Conservation (phyloP, 2,888 invertebrate species). For the Zygothrica quintamaculata region DNA sequence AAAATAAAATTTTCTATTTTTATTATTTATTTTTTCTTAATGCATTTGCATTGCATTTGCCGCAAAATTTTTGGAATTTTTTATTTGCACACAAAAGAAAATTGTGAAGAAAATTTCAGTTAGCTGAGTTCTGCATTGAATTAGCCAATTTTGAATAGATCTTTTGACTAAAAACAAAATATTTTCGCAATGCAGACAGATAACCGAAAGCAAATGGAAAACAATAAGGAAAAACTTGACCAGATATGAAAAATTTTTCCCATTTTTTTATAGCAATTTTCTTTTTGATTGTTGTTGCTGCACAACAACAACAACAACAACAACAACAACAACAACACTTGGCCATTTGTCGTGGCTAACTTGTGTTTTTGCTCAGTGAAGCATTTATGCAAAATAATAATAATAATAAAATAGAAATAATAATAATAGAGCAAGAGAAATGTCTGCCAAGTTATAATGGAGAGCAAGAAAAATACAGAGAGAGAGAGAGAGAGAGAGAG, state of each 20-base stretch:
- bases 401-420: slow-evolving; percentile 7
- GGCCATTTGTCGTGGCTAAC: background rate
- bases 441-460: slow-evolving; percentile 20
- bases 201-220: slow-evolving; percentile 4
- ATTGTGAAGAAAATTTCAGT: no score
- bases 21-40: no score
- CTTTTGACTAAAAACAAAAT: slow-evolving; percentile 11
- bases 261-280: slow-evolving; percentile 39
- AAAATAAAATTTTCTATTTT: no score
- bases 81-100: no score
- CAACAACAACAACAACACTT: no score
- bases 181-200: slow-evolving; percentile 36
- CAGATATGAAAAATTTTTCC: slow-evolving; percentile 24
- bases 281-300: background rate
- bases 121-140: slow-evolving; percentile 34
- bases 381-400: slow-evolving; percentile 37
- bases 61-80: no score
- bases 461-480: no score
- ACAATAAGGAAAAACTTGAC: slow-evolving; percentile 36
- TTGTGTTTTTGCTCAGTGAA: slow-evolving; percentile 3
- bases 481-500: no score
- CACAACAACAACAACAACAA: no score
- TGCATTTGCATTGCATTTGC: no score
- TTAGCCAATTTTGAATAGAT: slow-evolving; percentile 17
- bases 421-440: background rate